These are phyloP conservation scores for Drosophila hamatofila DNA, from an alignment of 2,888 invertebrate species.

Conservation along the genomic window DNA sequence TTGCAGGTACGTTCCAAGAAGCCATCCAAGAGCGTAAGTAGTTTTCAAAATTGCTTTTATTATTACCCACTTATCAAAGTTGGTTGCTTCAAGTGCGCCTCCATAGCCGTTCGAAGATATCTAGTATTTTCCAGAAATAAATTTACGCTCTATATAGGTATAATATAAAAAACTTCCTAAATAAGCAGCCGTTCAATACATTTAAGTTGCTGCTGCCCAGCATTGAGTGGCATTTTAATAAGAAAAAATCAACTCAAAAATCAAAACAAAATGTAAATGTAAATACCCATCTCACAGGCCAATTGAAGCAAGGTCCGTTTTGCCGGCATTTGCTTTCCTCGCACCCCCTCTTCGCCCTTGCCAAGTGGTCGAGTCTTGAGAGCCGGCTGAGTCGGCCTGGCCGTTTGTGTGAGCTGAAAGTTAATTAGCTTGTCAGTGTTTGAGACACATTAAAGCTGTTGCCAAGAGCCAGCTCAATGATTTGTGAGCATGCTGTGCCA, in stretches of 20 bases:
- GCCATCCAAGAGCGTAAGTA: slow-evolving; percentile 75
- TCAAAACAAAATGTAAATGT: slow-evolving; percentile 26
- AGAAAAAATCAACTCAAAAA: slow-evolving; percentile 28
- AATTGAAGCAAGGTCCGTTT: slow-evolving; percentile 24
- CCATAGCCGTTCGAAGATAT: slow-evolving; percentile 30
- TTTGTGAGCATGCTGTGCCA: slow-evolving; percentile 1
- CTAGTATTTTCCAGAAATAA: slow-evolving; percentile 25
- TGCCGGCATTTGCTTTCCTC: slow-evolving; percentile 5
- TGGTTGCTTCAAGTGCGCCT: slow-evolving; percentile 37
- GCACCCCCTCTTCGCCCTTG: not conserved
- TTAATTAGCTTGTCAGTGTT: slow-evolving; percentile 49
- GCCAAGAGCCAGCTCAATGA: slow-evolving; percentile 7
- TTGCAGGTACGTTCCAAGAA: slow-evolving; percentile 77
- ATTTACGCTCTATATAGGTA: not conserved
- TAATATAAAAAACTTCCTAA: slow-evolving; percentile 10
- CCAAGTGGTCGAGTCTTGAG: not conserved
- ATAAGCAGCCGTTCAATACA: slow-evolving; percentile 12
- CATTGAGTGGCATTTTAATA: slow-evolving; percentile 22
- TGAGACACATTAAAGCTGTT: slow-evolving; percentile 32
- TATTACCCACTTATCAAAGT: slow-evolving; percentile 60
- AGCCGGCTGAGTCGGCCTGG: not conserved
- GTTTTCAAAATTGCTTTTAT: slow-evolving; percentile 52
- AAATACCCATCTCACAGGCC: slow-evolving; percentile 23
- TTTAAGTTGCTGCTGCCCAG: slow-evolving; percentile 1
- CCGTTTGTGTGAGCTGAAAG: slow-evolving; percentile 38